These are phyloP conservation scores for Diabrotica undecimpunctata DNA, from an alignment of 1,140 invertebrate genomes.

Conservation along the genomic window DNA sequence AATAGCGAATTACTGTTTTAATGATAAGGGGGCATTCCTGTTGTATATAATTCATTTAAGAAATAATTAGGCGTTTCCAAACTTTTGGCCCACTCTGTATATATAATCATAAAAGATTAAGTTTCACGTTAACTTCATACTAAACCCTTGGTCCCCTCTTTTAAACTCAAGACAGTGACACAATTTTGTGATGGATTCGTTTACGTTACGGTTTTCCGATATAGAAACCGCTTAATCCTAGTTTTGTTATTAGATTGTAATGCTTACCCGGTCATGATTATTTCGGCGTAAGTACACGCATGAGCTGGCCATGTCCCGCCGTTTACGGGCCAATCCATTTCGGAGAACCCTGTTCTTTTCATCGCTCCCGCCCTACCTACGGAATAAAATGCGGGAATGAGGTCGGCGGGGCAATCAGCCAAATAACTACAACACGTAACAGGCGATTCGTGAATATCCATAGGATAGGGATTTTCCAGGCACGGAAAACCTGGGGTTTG, in stretches of 20 bases:
- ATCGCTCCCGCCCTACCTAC: slow-evolving; percentile 44
- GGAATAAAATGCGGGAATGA: slow-evolving; percentile 87
- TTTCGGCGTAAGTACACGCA: slow-evolving; percentile 93
- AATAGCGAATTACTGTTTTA: no score
- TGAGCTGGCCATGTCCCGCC: slow-evolving; percentile 93
- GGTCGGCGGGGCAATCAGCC: slow-evolving; percentile 94
- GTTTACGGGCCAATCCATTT: slow-evolving; percentile 91
- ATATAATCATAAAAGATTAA: no score
- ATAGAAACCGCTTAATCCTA: no score
- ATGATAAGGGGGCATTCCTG: no score
- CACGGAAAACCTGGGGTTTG: slow-evolving; percentile 92
- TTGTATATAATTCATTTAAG: no score
- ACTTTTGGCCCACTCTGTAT: no score
- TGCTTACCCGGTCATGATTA: slow-evolving; percentile 89
- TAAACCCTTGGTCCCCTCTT: no score
- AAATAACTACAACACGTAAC: slow-evolving; percentile 95
- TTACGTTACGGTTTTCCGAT: no score
- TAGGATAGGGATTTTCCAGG: slow-evolving; percentile 98
- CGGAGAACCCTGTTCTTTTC: slow-evolving; percentile 80
- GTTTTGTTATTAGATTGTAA: background rate
- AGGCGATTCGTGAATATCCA: slow-evolving; percentile 97
- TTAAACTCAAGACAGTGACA: no score
- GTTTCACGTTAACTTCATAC: no score
- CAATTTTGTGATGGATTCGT: no score
- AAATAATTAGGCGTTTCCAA: no score